These are phyloP conservation scores for Aurelia aurita DNA, from an alignment of 30 jellyfish, hydroid and myxozoan species.

Conservation along the genomic window DNA sequence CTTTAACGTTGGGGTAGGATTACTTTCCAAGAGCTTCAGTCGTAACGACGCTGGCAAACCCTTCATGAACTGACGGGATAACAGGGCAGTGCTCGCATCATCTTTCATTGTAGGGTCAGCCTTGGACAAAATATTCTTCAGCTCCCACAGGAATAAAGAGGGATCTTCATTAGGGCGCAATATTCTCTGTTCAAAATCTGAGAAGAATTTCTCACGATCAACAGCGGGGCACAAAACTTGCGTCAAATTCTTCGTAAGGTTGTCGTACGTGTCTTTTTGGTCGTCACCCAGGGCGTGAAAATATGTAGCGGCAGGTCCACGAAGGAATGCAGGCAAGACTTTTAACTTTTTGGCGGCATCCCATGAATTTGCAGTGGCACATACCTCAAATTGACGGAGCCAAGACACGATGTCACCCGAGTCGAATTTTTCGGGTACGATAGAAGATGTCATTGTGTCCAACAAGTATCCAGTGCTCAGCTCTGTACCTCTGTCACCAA, in stretches of 20 bases:
- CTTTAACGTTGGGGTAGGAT: constrained; percentile 29
- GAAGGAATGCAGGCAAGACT: constrained; percentile 27
- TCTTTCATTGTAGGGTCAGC: constrained; percentile 23
- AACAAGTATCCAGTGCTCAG: no score
- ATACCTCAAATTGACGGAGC: constrained; percentile 39
- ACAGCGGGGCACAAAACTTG: constrained; percentile 14
- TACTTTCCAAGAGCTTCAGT: neutral
- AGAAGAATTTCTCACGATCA: constrained; percentile 5
- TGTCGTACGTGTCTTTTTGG: constrained; percentile 1
- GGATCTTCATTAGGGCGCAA: constrained; percentile 21
- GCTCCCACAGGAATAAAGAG: constrained; percentile 1
- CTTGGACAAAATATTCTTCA: constrained; percentile 6
- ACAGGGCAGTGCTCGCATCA: constrained; percentile 11
- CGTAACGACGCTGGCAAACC: neutral
- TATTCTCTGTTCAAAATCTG: neutral
- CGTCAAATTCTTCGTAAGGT: neutral
- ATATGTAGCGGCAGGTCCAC: constrained; percentile 37
- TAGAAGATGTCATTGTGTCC: neutral
- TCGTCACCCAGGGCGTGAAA: neutral
- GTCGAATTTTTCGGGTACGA: constrained; percentile 10
- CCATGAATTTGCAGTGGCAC: constrained; percentile 39
- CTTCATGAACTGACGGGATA: constrained; percentile 10
- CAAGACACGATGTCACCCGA: constrained; percentile 37
- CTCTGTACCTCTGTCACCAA: no score
- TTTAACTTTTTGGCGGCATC: constrained; percentile 6